Evolutionary conservation across 1,140 invertebrate species (phyloP).

Genomic region (Bombus superbus): DNA sequence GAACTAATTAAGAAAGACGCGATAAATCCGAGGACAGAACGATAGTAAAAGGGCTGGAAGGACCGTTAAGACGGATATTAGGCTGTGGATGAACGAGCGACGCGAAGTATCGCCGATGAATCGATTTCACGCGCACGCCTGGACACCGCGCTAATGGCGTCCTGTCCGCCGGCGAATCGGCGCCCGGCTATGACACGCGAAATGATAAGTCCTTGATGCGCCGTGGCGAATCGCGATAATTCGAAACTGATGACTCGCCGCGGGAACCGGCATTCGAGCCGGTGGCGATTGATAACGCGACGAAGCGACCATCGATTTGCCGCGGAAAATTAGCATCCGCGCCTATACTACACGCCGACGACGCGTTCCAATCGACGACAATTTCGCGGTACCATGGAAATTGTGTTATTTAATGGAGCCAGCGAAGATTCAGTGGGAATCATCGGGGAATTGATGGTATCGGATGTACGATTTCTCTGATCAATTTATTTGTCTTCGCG

Average conservation of each 20-base stretch:
- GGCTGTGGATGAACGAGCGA: neutral
- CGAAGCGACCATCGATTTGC: conserved; percentile 13
- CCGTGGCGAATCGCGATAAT: conserved; percentile 60
- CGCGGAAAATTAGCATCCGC: conserved; percentile 17
- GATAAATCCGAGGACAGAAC: conserved; percentile 39
- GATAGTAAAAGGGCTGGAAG: neutral
- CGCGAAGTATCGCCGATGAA: conserved; percentile 32
- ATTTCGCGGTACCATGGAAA: no score
- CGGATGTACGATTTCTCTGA: neutral
- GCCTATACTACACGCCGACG: neutral
- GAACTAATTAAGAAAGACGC: conserved; percentile 53
- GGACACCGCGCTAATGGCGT: conserved; percentile 12
- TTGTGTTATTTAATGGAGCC: no score
- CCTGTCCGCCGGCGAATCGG: conserved; percentile 8
- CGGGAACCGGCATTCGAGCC: conserved; percentile 20
- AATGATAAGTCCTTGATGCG: conserved; percentile 39
- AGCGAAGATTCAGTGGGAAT: neutral
- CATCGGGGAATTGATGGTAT: neutral
- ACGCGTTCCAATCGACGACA: neutral
- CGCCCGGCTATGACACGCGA: conserved; percentile 40
- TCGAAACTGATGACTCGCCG: conserved; percentile 39
- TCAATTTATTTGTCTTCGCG: no score
- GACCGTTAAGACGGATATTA: conserved; percentile 6
- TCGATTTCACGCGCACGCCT: conserved; percentile 49
- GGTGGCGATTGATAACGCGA: conserved; percentile 34